phyloP scores from a whole-genome alignment of 2,888 invertebrate species.

The Sisyra terminalis region DNA sequence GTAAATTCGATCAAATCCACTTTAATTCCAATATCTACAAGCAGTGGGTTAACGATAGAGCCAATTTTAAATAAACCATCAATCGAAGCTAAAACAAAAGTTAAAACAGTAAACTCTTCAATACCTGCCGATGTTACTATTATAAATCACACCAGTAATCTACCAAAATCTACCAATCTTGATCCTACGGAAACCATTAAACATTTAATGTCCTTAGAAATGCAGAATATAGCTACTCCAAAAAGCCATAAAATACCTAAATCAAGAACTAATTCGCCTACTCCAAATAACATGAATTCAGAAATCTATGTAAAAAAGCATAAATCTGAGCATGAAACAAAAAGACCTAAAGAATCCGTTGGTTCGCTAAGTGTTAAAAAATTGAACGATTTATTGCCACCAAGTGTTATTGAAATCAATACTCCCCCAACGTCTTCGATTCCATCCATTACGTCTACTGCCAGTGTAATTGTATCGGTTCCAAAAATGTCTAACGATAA shows the following conservation, averaged over 20 bases:
- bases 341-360: background rate
- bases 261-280: too few species aligned
- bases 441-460: background rate
- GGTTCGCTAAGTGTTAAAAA: too few species aligned
- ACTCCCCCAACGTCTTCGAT: background rate
- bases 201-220: too few species aligned
- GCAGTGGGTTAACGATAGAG: conserved; percentile 5
- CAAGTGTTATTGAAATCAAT: too few species aligned
- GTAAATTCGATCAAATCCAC: background rate
- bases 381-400: too few species aligned
- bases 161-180: too few species aligned
- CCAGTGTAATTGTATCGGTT: background rate
- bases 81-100: background rate
- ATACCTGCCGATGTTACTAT: conserved; percentile 1
- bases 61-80: conserved; percentile 1
- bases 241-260: too few species aligned
- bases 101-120: background rate
- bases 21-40: background rate
- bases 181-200: too few species aligned
- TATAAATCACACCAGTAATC: too few species aligned
- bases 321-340: background rate
- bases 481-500: background rate
- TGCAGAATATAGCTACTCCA: too few species aligned
- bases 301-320: background rate
- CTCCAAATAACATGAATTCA: background rate